phyloP scores from a whole-genome alignment of 2,888 invertebrate genomes.

The Endotricha flammealis region DNA sequence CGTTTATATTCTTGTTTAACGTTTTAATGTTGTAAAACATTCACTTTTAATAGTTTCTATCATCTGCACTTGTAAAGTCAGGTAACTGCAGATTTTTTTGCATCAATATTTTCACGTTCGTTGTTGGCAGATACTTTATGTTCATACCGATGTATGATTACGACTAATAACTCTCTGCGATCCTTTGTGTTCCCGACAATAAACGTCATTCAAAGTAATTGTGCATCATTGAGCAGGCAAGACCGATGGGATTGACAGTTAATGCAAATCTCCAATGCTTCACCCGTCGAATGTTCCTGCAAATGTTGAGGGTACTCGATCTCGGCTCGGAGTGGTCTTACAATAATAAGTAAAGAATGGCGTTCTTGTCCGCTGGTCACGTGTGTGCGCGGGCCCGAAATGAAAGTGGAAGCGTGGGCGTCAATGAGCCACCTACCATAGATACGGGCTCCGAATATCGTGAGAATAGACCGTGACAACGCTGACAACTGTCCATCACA shows the following conservation, averaged over 20 bases:
- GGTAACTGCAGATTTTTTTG: too few species aligned
- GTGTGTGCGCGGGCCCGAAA: conserved; percentile 59
- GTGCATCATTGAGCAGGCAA: conserved; percentile 42
- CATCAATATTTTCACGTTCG: too few species aligned
- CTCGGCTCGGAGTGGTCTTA: conserved; percentile 34
- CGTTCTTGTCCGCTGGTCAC: conserved; percentile 54
- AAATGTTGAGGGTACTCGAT: conserved; percentile 42
- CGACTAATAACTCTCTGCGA: conserved; percentile 31
- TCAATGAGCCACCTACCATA: conserved; percentile 27
- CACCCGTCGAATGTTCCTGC: conserved; percentile 39
- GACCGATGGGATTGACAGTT: conserved; percentile 49
- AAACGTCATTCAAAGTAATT: conserved; percentile 43
- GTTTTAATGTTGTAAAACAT: conserved; percentile 4
- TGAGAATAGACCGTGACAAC: conserved; percentile 50
- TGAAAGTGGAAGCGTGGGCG: conserved; percentile 72
- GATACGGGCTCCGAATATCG: conserved; percentile 40
- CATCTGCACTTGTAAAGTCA: too few species aligned
- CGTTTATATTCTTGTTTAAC: background rate
- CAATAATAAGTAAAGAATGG: conserved; percentile 47
- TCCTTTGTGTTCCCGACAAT: conserved; percentile 31
- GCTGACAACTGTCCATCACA: conserved; percentile 23
- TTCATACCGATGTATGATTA: conserved; percentile 21
- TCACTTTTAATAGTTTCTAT: conserved; percentile 8
- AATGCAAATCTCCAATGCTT: conserved; percentile 54
- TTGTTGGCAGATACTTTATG: conserved; percentile 5